phyloP scores from a whole-genome alignment of 2,888 invertebrate species.

The Helobdella robusta region DNA sequence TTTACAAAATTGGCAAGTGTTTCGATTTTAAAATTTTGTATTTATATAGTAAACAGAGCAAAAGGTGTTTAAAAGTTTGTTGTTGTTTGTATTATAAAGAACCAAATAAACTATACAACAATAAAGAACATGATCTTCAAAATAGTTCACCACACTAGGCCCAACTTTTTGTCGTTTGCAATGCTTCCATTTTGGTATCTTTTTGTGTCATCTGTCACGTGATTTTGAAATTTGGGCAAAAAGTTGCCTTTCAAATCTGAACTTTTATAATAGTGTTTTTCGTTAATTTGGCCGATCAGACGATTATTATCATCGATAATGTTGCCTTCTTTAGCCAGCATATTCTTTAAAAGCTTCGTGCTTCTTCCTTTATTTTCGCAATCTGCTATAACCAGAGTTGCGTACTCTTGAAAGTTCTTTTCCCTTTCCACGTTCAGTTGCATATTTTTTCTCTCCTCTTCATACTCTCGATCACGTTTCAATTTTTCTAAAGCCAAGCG shows the following conservation, averaged over 20 bases:
- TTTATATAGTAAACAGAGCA: too few relatives aligned
- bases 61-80: too few relatives aligned
- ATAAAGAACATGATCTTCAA: too few relatives aligned
- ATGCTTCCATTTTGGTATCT: neutral
- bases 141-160: slow-evolving; percentile 5
- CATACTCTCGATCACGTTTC: neutral
- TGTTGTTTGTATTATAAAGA: too few relatives aligned
- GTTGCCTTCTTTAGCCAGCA: neutral
- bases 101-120: too few relatives aligned
- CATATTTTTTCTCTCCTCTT: neutral
- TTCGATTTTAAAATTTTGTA: too few relatives aligned
- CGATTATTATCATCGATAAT: neutral
- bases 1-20: too few relatives aligned
- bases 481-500: too few relatives aligned
- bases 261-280: neutral
- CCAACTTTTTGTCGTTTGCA: neutral
- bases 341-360: neutral
- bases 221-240: neutral
- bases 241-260: neutral
- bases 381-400: neutral
- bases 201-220: neutral
- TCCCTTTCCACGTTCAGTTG: too few relatives aligned
- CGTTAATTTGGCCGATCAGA: too few relatives aligned
- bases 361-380: neutral
- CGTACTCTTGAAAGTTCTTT: neutral